Percentiles rank a stretch among this genome's conserved stretches.
phyloP scores from a whole-genome alignment of 2,888 invertebrate genomes.

The Caenorhabditis sp. region DNA sequence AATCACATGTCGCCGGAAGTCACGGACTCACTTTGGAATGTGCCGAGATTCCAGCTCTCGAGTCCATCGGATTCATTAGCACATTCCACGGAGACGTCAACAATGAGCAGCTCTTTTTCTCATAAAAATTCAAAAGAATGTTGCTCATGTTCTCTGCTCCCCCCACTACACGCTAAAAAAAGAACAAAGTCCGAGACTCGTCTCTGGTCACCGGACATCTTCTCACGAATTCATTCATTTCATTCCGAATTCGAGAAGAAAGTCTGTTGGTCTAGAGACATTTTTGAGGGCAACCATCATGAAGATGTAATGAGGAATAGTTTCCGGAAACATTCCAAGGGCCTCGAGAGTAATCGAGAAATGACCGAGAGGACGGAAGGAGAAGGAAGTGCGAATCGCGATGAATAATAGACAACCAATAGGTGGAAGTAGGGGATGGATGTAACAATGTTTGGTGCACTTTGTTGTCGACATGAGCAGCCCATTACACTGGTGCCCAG shows the following conservation, averaged over 20 bases:
- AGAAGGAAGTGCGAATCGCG: constrained; percentile 20
- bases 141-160: neutral
- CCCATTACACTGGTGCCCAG: constrained; percentile 46
- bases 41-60: neutral
- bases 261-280: constrained; percentile 4
- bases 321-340: neutral
- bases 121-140: neutral
- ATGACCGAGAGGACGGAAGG: neutral
- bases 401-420: constrained; percentile 46
- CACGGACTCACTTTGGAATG: neutral
- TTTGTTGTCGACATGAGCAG: constrained; percentile 44
- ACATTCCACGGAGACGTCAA: neutral
- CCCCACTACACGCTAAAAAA: neutral
- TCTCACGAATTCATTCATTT: constrained; percentile 8
- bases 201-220: constrained; percentile 6
- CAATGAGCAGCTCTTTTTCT: neutral
- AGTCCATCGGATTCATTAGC: neutral
- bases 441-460: constrained; percentile 59
- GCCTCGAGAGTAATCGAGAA: neutral
- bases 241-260: neutral
- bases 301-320: neutral
- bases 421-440: constrained; percentile 10
- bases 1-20: neutral
- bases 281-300: neutral
- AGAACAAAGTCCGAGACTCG: constrained; percentile 4